Conservation (phyloP, 2,113 vertebrate genomes). For the Vombatus ursinus region DNA sequence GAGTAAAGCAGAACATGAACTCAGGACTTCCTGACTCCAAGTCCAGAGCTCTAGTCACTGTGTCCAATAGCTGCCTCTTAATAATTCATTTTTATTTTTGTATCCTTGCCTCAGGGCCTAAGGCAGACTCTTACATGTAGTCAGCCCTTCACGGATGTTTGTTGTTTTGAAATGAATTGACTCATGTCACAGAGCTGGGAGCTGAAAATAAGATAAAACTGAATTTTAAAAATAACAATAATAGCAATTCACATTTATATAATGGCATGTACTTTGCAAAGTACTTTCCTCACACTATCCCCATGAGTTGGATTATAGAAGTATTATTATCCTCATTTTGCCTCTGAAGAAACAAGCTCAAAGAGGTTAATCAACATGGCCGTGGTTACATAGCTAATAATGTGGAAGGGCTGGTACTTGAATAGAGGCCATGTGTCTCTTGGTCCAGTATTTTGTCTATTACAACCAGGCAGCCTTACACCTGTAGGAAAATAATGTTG, state of each 20-base stretch:
- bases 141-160: not conserved
- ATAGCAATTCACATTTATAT: not conserved
- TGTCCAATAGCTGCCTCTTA: not conserved
- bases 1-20: not conserved
- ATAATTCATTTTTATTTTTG: not conserved
- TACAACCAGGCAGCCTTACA: not conserved
- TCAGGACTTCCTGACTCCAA: not conserved
- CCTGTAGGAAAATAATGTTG: not conserved
- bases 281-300: not conserved
- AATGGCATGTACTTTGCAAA: not conserved
- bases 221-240: not conserved
- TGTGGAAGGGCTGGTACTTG: not conserved
- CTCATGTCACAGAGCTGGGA: not conserved
- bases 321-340: not conserved
- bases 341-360: not conserved
- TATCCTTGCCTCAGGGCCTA: not conserved
- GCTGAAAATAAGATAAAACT: not conserved
- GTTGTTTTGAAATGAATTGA: not conserved
- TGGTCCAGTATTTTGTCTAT: not conserved
- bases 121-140: not conserved
- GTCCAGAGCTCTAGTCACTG: not conserved
- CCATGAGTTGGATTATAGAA: not conserved
- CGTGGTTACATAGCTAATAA: not conserved
- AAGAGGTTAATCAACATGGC: not conserved
- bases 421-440: not conserved